phyloP scores from a whole-genome alignment of 2,888 invertebrate species.

The Cataglyphis albicans region DNA sequence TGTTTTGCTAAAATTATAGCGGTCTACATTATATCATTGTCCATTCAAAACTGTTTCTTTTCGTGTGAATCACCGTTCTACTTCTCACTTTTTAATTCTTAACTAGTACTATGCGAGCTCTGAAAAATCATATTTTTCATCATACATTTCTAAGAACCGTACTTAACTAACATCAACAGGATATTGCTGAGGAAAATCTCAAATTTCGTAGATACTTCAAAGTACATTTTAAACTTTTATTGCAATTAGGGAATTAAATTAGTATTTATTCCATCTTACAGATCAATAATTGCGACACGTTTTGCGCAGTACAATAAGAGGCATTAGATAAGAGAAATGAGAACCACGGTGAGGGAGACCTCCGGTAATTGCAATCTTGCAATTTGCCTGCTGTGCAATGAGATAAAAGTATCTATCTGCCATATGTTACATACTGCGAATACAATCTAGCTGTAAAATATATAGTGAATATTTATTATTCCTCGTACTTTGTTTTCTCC shows the following conservation, averaged over 20 bases:
- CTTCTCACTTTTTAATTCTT: slow-evolving; percentile 5
- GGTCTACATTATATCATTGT: background rate
- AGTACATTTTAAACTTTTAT: background rate
- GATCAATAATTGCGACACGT: background rate
- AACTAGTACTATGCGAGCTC: background rate
- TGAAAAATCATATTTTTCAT: background rate
- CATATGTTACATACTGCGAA: slow-evolving; percentile 27
- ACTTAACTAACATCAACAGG: background rate
- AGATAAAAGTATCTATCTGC: slow-evolving; percentile 21
- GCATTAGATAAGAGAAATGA: slow-evolving; percentile 17
- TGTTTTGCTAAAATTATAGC: background rate
- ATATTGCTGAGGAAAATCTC: background rate
- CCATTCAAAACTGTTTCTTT: background rate
- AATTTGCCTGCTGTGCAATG: background rate
- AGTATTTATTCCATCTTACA: background rate
- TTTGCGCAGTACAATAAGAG: background rate
- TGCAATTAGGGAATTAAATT: background rate
- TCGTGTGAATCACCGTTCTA: slow-evolving; percentile 7
- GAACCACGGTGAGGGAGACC: slow-evolving; percentile 17
- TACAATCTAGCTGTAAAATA: background rate
- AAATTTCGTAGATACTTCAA: background rate
- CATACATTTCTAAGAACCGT: background rate
- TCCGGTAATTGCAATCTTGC: slow-evolving; percentile 33
- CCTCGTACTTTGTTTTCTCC: background rate
- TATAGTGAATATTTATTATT: slow-evolving; percentile 15